Evolutionary conservation across 2,888 invertebrate species (phyloP), one percentile per base, ranked within the genome.

Genomic region (Pseudoips prasinana): DNA sequence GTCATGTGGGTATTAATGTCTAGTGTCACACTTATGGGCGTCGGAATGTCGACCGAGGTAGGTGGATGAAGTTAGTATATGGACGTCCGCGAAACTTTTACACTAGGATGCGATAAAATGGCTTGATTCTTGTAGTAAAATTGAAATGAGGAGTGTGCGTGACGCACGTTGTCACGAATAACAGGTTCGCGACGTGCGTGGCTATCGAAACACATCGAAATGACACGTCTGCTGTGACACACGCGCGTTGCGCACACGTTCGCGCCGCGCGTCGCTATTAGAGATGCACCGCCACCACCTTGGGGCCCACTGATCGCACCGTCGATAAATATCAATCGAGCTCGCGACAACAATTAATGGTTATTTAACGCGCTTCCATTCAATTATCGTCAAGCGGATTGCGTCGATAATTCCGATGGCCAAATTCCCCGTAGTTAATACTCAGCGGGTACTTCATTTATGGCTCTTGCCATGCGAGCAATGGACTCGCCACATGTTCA

Each of bases 291-390:
- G 46, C 22, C 34, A 46, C 32, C 44, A 43, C 42, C 52, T 56
- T 49, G 58, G 58, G 61, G 44, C 61, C 41, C 38, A 39, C 52
- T 56, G 49, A 53, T 64, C 61, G 49, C 57, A 48, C 55, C 55
- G 49, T 54, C 32, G 72, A 77, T 80, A 74, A 73, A 76, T 77
- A 76, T 71, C 73, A 71, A 72, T 73, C 63, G 64, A 58, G 51
- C 60, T 70, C 68, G 64, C 67, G 69, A 75, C 81, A 74, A 67
- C 74, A 71, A 75, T 81, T 77, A 83, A 83, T 83, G 74, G 71
- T 73, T 74, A 82, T 83, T 85, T 80, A 83, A 82, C 73, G 76
- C 74, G 64, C 59, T 72, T 68, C 72, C 74, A 76, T 80, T 82
- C 81, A 82, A 84, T 84, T 80, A 80, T 76, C 66, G 71, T 70